Evolutionary conservation across 2,797 vertebrate genomes (phyloP), one percentile per base, ranked within the genome.

Genomic region (Aulostomus chinensis): DNA sequence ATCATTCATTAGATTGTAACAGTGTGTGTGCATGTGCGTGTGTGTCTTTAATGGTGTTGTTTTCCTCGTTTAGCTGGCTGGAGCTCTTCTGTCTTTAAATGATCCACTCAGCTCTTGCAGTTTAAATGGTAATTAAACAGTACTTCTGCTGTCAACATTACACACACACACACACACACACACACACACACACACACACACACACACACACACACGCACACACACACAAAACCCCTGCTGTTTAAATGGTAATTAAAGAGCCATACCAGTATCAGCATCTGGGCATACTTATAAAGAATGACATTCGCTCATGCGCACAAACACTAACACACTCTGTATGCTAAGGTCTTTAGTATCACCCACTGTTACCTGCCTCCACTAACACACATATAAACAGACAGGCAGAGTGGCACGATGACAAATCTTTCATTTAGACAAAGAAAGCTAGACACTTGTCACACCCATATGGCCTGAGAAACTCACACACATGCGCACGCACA

Each of bases 121-220:
- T 97, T 96, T 96, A 93, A 93, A 95, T 96, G 95, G 92, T 96
- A 95, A 98, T 98, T 98, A 97, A 96, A 94, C 93, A 92, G 93
- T 90, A 91, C 89, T 94, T 94, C 93, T 79, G 85, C 92, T 94
- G 93, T 95, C 93, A 95, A 94, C 93, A 96, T 94, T 92, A 58
- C 55, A 68, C 49, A 68, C 68, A 49, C 47, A 28, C 37, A 46
- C 28, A 54, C 29, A 40, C 24, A 34, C 22, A 12, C 26, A 26
- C 51, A 38, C 28, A 37, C 26, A 14, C 42, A 33, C 41, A 38
- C 47, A 26, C 25, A 38, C 51, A 32, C 18, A 26, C 33, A 20
- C 34, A 22, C 28, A 32, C 41, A 60, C n/a, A 40, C 56, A 35
- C 17, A 47, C 41, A 58, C 39, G 54, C 37, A 47, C n/a, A 14